These are phyloP conservation scores for Alexandromys fortis DNA, from an alignment of 2,113 vertebrate species.

Conservation along the genomic window DNA sequence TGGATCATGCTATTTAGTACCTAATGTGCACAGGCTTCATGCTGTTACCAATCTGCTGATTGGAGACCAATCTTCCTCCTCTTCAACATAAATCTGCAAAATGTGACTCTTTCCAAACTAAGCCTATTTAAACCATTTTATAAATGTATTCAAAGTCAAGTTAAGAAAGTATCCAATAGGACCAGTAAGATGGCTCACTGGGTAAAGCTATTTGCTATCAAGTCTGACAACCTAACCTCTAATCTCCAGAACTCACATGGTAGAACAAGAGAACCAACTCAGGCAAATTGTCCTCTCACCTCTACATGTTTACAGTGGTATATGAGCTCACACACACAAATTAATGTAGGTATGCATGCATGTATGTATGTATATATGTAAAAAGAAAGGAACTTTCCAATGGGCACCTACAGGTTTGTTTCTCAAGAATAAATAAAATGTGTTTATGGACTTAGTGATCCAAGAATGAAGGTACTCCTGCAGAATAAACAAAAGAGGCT, in stretches of 20 bases:
- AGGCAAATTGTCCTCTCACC: neutral
- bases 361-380: neutral
- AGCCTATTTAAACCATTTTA: constrained; percentile 25
- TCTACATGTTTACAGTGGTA: neutral
- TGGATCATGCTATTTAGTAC: neutral
- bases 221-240: neutral
- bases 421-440: constrained; percentile 71
- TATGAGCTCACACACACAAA: neutral
- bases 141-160: constrained; percentile 30
- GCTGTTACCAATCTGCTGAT: neutral
- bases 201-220: neutral
- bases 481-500: constrained; percentile 58
- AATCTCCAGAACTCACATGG: neutral
- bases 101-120: neutral
- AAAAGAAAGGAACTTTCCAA: neutral
- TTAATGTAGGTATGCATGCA: neutral
- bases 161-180: neutral
- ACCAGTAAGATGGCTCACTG: constrained; percentile 17
- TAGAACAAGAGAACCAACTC: neutral
- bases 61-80: neutral
- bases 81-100: neutral
- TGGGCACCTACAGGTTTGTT: constrained; percentile 1
- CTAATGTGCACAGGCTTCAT: neutral
- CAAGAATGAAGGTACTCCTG: constrained; percentile 51
- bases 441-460: constrained; percentile 58